Percentiles rank a stretch among this genome's conserved stretches.
Conservation (phyloP, 2,888 invertebrate genomes). For the Agonopterix subpropinquella region DNA sequence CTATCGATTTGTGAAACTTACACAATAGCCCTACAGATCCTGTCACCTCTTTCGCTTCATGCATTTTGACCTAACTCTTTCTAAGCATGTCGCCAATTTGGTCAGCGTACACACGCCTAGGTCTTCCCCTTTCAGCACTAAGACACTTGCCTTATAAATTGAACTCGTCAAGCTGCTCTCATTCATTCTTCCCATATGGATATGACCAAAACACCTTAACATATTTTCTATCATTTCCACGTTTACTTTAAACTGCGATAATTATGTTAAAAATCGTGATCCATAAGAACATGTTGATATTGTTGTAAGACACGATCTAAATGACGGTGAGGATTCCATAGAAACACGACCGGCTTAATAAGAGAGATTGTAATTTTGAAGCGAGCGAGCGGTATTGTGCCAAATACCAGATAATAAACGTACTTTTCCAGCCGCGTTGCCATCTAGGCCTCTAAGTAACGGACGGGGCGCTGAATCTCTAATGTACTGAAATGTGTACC, state of each 20-base stretch:
- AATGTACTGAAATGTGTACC: slow-evolving; percentile 20
- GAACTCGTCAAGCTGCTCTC: too few species aligned
- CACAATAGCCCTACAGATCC: too few species aligned
- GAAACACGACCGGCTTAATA: slow-evolving; percentile 21
- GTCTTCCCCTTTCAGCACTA: too few species aligned
- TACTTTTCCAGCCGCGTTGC: slow-evolving; percentile 52
- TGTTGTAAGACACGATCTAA: neutral
- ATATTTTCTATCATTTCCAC: too few species aligned
- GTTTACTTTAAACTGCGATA: neutral
- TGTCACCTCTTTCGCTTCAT: too few species aligned
- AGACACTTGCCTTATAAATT: too few species aligned
- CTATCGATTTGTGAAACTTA: too few species aligned
- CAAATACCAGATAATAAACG: slow-evolving; percentile 35
- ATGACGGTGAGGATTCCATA: neutral
- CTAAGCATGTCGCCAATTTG: too few species aligned
- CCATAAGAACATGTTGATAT: neutral
- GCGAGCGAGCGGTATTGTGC: slow-evolving; percentile 31
- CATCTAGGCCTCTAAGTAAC: slow-evolving; percentile 53
- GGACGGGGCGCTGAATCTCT: slow-evolving; percentile 32
- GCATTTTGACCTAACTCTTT: too few species aligned
- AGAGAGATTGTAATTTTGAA: slow-evolving; percentile 36
- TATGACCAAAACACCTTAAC: too few species aligned
- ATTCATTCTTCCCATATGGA: too few species aligned
- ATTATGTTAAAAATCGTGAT: neutral
- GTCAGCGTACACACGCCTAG: too few species aligned